These are phyloP conservation scores for Gymnothorax javanicus DNA, from an alignment of 2,797 vertebrate genomes.

Conservation along the genomic window DNA sequence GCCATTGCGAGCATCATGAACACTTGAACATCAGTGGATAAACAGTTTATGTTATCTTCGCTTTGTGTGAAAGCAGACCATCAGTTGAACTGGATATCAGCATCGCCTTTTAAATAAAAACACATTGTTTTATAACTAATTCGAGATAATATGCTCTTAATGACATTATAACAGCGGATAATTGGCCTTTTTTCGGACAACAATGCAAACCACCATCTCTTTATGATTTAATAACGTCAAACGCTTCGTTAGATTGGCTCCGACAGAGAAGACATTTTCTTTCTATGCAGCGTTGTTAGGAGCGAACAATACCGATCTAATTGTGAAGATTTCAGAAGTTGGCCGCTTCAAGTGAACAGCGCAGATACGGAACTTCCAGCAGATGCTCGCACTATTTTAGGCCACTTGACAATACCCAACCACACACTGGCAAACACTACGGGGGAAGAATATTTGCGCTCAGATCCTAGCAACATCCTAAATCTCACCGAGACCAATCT, in stretches of 20 bases:
- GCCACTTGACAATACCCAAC: slow-evolving; percentile 53
- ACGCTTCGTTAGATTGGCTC: slow-evolving; percentile 87
- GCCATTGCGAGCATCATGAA: neutral
- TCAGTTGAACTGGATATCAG: slow-evolving; percentile 63
- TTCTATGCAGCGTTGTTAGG: slow-evolving; percentile 77
- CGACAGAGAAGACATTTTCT: slow-evolving; percentile 82
- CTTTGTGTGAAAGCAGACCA: slow-evolving; percentile 24
- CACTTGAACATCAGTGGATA: slow-evolving; percentile 9
- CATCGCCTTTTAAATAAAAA: slow-evolving; percentile 69
- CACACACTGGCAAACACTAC: slow-evolving; percentile 45
- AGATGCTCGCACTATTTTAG: slow-evolving; percentile 70
- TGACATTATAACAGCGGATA: slow-evolving; percentile 87
- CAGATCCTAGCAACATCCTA: slow-evolving; percentile 76
- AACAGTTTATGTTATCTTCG: slow-evolving; percentile 15
- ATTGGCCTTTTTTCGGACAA: slow-evolving; percentile 86
- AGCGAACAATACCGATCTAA: slow-evolving; percentile 82
- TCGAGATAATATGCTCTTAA: slow-evolving; percentile 92
- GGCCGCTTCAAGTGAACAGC: slow-evolving; percentile 81
- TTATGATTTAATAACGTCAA: slow-evolving; percentile 98
- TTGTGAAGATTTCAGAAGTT: slow-evolving; percentile 82
- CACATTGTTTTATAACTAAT: slow-evolving; percentile 88
- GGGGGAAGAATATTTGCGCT: slow-evolving; percentile 65
- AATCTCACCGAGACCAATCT: slow-evolving; percentile 68
- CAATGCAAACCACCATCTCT: slow-evolving; percentile 91
- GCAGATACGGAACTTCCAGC: slow-evolving; percentile 75